Conservation (phyloP, 2,797 vertebrate species). For the Tenualosa ilisha region DNA sequence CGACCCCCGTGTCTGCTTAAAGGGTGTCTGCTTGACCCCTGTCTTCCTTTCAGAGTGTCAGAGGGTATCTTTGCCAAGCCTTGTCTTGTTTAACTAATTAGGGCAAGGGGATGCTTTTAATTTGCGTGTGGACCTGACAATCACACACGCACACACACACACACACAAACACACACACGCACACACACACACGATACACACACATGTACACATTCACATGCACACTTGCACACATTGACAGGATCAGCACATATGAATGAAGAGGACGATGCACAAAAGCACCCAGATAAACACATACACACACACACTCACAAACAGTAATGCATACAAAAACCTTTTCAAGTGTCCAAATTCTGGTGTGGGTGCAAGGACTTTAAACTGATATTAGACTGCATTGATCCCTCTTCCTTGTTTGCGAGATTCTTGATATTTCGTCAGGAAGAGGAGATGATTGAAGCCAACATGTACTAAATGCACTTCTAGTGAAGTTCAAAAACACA, state of each 20-base stretch:
- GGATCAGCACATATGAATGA: too few species aligned
- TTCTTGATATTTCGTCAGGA: background rate
- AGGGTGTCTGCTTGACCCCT: background rate
- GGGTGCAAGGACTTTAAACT: background rate
- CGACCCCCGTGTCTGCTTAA: background rate
- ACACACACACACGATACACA: background rate
- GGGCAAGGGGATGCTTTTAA: slow-evolving; percentile 1
- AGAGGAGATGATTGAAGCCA: background rate
- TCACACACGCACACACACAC: background rate
- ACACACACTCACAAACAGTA: background rate
- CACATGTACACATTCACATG: background rate
- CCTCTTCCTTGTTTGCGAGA: background rate
- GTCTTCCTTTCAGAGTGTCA: slow-evolving; percentile 12
- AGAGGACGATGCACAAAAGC: too few species aligned
- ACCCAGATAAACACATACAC: too few species aligned
- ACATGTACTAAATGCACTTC: background rate
- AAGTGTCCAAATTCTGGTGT: slow-evolving; percentile 13
- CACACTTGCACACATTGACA: background rate
- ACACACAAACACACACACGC: background rate
- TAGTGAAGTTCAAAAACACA: background rate
- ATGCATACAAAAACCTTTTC: background rate
- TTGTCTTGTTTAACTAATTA: slow-evolving; percentile 16
- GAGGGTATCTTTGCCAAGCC: background rate
- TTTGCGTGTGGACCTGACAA: background rate
- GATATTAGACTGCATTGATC: background rate